These are phyloP conservation scores for Corapipo altera DNA, from an alignment of 2,113 vertebrate genomes.

Conservation along the genomic window DNA sequence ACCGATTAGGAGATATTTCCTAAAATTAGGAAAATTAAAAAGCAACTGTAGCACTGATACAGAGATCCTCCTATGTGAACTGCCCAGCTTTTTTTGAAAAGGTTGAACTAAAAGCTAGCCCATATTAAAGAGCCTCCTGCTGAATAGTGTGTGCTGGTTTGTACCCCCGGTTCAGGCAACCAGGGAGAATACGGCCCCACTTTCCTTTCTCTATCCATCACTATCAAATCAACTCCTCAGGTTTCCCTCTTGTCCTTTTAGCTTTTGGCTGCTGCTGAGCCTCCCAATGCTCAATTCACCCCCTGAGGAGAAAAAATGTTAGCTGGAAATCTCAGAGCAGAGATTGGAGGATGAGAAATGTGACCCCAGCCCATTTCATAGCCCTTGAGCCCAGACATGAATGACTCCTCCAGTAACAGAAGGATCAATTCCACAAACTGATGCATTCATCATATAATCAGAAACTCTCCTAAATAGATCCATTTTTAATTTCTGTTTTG, in stretches of 20 bases:
- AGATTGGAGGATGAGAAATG: not conserved
- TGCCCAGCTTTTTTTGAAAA: not conserved
- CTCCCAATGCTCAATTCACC: not conserved
- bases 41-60: not conserved
- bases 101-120: not conserved
- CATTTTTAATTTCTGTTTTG: constrained; percentile 62
- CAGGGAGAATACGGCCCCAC: not conserved
- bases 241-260: not conserved
- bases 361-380: not conserved
- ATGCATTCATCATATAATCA: not conserved
- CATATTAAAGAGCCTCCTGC: not conserved
- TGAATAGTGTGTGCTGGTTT: not conserved
- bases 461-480: constrained; percentile 14
- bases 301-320: not conserved
- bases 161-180: accelerated
- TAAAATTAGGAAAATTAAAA: not conserved
- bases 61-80: not conserved
- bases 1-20: not conserved
- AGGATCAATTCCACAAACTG: not conserved
- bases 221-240: not conserved
- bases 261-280: not conserved
- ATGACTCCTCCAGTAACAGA: not conserved
- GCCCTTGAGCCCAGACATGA: not conserved
- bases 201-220: not conserved
- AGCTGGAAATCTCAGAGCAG: not conserved